phyloP scores from a whole-genome alignment of 2,888 invertebrate genomes.

The Drosophila barbarae region DNA sequence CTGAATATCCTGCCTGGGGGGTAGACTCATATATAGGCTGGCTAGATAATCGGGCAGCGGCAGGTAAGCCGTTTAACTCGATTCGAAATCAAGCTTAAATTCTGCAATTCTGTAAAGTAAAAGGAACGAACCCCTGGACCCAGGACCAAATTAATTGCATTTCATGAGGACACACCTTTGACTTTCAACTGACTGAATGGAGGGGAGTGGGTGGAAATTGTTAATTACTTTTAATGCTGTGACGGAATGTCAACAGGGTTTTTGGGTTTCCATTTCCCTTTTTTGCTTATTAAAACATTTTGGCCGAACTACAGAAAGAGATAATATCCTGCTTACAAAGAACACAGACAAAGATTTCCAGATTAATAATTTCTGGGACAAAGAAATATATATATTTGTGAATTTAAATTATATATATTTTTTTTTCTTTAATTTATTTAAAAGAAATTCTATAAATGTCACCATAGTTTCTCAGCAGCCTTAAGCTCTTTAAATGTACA shows the following conservation, averaged over 20 bases:
- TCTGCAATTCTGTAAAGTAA: background rate
- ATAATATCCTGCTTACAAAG: background rate
- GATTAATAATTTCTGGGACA: background rate
- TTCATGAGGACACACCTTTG: constrained; percentile 21
- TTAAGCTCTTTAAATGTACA: background rate
- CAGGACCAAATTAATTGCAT: constrained; percentile 34
- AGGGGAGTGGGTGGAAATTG: constrained; percentile 43
- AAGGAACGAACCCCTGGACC: background rate
- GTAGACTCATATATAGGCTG: background rate
- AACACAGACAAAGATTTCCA: background rate
- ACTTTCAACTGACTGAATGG: constrained; percentile 2
- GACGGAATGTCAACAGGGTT: constrained; percentile 55
- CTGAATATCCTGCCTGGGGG: background rate
- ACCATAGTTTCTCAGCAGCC: background rate
- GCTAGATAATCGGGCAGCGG: constrained; percentile 7
- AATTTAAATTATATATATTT: constrained; percentile 48
- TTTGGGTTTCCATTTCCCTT: background rate
- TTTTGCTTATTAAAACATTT: background rate
- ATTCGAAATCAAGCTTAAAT: constrained; percentile 21
- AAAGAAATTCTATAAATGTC: background rate
- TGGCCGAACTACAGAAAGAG: constrained; percentile 18
- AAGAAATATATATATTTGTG: constrained; percentile 8
- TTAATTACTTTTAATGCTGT: constrained; percentile 67
- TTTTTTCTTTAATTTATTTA: constrained; percentile 57
- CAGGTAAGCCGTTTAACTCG: constrained; percentile 6